Evolutionary conservation across 2,888 invertebrate species (phyloP).

Genomic region (Caenorhabditis doughertyi): DNA sequence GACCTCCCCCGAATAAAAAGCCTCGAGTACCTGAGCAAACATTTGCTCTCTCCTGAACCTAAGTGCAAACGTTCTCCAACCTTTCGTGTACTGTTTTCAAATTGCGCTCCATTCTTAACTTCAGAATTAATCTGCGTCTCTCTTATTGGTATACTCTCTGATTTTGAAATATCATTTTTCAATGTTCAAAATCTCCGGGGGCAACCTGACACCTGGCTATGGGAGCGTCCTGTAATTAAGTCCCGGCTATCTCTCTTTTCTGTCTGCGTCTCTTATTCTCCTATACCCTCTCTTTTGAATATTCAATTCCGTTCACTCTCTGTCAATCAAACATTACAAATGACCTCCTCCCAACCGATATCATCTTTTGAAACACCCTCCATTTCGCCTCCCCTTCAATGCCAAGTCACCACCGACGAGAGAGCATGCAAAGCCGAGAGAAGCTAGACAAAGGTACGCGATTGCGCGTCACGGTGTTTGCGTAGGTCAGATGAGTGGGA

Average conservation of each 20-base stretch:
- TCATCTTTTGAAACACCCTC: constrained; percentile 9
- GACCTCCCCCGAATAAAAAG: too few species aligned
- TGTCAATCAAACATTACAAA: constrained; percentile 25
- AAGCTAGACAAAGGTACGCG: constrained; percentile 15
- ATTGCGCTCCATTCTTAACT: too few species aligned
- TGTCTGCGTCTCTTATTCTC: neutral
- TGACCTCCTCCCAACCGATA: constrained; percentile 6
- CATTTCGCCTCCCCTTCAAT: neutral
- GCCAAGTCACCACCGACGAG: constrained; percentile 14
- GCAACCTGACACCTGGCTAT: too few species aligned
- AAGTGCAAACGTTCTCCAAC: too few species aligned
- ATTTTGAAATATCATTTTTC: too few species aligned
- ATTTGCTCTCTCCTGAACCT: too few species aligned
- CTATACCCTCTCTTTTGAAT: neutral
- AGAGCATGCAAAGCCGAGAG: constrained; percentile 11
- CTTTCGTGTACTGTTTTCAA: too few species aligned
- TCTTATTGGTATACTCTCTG: too few species aligned
- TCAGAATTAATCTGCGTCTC: too few species aligned
- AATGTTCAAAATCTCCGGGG: too few species aligned
- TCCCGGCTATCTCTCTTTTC: neutral
- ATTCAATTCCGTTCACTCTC: neutral
- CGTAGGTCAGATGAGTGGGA: constrained; percentile 59
- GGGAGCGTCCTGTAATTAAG: neutral
- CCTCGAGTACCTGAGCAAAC: too few species aligned
- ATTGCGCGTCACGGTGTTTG: constrained; percentile 50